phyloP scores from a whole-genome alignment of 2,797 vertebrate genomes.

The Sebastiscus albofasciatus region DNA sequence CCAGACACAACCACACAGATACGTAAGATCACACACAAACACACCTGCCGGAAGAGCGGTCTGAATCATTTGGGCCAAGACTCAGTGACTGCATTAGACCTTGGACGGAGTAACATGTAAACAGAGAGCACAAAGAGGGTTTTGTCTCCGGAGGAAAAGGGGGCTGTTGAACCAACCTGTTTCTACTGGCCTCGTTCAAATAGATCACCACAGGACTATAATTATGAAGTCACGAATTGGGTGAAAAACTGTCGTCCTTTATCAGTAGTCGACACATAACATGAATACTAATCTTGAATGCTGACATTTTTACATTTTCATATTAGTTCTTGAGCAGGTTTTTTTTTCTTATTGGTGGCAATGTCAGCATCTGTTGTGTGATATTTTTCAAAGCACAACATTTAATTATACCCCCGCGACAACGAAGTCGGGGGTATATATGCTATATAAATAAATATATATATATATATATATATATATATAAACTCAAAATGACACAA shows the following conservation, averaged over 20 bases:
- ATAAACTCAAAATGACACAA: too few species aligned
- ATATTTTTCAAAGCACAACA: neutral
- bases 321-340: neutral
- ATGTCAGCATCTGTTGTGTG: neutral
- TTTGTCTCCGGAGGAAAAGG: conserved; percentile 41
- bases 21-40: conserved; percentile 15
- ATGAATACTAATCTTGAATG: neutral
- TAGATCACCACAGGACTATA: conserved; percentile 6
- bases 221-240: neutral
- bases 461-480: too few species aligned
- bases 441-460: too few species aligned
- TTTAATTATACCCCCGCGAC: neutral
- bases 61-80: conserved; percentile 25
- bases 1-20: neutral
- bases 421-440: too few species aligned
- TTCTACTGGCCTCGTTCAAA: conserved; percentile 21
- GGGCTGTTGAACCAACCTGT: conserved; percentile 18
- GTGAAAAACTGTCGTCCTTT: neutral
- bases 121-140: conserved; percentile 58
- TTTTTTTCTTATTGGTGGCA: neutral
- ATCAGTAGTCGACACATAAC: neutral
- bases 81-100: conserved; percentile 22
- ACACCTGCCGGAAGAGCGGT: conserved; percentile 50
- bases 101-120: conserved; percentile 39
- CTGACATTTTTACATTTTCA: neutral